Base-by-base conservation (phyloP, 1,140 invertebrate species). In the Cotesia chilonis region DNA sequence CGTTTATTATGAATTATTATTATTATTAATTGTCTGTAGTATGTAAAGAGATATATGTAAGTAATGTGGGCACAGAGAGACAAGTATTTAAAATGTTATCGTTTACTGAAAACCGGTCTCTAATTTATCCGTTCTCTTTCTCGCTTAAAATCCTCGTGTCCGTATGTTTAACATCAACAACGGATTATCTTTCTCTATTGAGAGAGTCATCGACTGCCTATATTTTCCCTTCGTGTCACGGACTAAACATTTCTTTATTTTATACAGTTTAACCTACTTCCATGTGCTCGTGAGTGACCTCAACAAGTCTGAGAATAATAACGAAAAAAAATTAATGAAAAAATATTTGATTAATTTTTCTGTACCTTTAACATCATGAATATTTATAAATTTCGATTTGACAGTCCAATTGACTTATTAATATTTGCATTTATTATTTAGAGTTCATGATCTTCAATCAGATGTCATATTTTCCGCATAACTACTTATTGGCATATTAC, bases 241-340 rank as follows among this genome's bases (percentile, higher is more conserved):
- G 20, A 63, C 60, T 63, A 37, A 63, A 63, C n/a, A 36, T 63
- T 28, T 14, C 12, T 38, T 47, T 20, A 66, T 4, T 66, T 28
- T 38, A 51, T 66, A 38, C 47, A n/a, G 60, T 41, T 9, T 63
- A 63, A 66, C 64, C 64, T 51, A 66, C 64, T 66, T 66, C 60
- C 47, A 41, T 66, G n/a, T 28, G 20, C 57, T 59, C n/a, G 17
- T 20, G 14, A 20, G 14, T 63, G 37, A 63, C 60, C 60, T 63
- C 60, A 37, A 38, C 35, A 37, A 37, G 28, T 63, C 36, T 36
- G 17, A 7, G 20, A 59, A 59, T 20, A 59, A 59, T 55, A 55
- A 55, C 17, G 5, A 55, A 55, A 55, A 14, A 55, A 55, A 55
- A 14, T 9, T 47, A 47, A 1, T 47, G 10, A 47, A 47, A 47